A percentile compares a stretch with the other conserved stretches of the same genome.
These are phyloP conservation scores for Myotis brandtii DNA, from an alignment of 2,113 vertebrate species.

Conservation along the genomic window DNA sequence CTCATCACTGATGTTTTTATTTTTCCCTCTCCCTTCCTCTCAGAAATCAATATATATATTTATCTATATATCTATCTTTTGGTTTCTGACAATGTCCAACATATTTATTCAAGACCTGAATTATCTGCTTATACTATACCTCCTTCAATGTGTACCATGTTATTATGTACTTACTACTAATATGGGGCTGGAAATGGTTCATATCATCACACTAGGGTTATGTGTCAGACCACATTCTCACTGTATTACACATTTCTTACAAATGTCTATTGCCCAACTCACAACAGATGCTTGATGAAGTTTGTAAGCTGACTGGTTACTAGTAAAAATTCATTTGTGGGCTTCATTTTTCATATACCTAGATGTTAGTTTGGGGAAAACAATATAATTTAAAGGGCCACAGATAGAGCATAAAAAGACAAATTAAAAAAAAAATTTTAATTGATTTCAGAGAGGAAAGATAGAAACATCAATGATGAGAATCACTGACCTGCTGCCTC, in stretches of 20 bases:
- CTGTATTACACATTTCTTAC: not conserved
- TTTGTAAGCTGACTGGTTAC: not conserved
- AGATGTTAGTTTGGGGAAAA: not conserved
- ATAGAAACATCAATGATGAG: too few species aligned
- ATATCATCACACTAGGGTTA: not conserved
- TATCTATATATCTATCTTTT: not conserved
- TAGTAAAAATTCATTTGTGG: constrained; percentile 28
- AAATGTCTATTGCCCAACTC: constrained; percentile 30
- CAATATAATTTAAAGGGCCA: constrained; percentile 17
- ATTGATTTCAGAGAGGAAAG: too few species aligned
- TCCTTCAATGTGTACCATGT: not conserved
- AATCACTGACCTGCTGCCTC: too few species aligned
- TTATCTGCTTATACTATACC: not conserved
- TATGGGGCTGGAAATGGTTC: not conserved
- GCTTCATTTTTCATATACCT: constrained; percentile 24
- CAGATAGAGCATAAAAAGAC: not conserved
- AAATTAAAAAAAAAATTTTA: not conserved
- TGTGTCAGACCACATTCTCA: constrained; percentile 11
- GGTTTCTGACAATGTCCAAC: not conserved
- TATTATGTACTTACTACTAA: constrained; percentile 23
- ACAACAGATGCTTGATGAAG: constrained; percentile 34
- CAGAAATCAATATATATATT: too few species aligned
- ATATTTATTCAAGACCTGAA: not conserved
- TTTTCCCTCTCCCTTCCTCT: too few species aligned
- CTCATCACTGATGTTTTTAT: too few species aligned